Evolutionary conservation across 2,113 vertebrate species (phyloP), one percentile per base, ranked within the genome.

Genomic region (Rhea pennata): DNA sequence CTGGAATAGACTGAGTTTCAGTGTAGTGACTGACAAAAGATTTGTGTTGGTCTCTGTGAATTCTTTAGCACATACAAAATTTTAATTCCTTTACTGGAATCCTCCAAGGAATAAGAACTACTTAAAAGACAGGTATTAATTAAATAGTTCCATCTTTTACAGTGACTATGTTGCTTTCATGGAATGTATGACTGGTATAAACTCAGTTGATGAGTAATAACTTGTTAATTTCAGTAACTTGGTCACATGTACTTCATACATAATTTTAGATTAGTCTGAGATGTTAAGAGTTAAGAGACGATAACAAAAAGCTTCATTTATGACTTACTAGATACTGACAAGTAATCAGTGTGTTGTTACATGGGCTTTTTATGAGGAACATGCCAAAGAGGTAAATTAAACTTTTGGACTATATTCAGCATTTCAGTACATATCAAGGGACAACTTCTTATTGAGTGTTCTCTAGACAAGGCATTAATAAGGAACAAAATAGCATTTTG

Each of bases 401-500:
- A 31, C 53, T 90, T 92, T 78, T 75, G 66, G 70, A 16, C 22
- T 40, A 15, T 70, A 33, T 81, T 91, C 61, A 78, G 33, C 33
- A 44, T 92, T 91, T 48, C 61, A 81, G 61, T 66, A 62, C 36
- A 39, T 67, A 94, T 48, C 42, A 92, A 75, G 78, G 46, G 16
- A 58, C 62, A 71, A 66, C 46, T 19, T 12, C 46, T 77, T 24
- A 66, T 33, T n/a, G 53, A 84, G 46, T 39, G 33, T 33, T 87
- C 70, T 65, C 31, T 33, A 71, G 73, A 13, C 15, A 66, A 90
- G 22, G 15, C 31, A 23, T 76, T 77, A 77, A 70, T 36, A 56
- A 74, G 44, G 21, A 70, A 46, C 40, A 70, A 29, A 87, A 90
- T 29, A 77, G 58, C 12, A 36, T 36, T 36, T 36, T 36, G 36